A percentile compares a stretch with the other conserved stretches of the same genome.
phyloP scores from a whole-genome alignment of 1,140 invertebrate genomes.

The Myzus persicae region DNA sequence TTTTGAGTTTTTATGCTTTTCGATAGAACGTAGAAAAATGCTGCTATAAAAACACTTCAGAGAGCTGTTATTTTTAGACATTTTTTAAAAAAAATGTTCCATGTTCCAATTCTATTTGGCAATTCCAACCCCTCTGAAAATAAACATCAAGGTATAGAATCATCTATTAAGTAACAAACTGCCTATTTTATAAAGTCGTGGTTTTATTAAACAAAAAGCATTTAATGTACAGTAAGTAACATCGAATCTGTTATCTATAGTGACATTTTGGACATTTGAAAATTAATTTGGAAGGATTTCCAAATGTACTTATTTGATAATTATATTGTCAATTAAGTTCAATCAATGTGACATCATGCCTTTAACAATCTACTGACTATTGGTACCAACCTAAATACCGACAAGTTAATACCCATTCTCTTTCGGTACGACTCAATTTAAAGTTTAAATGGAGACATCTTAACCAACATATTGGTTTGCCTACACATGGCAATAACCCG shows the following conservation, averaged over 20 bases:
- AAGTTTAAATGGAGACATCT: not conserved
- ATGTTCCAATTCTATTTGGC: too few relatives aligned
- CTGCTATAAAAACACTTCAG: too few relatives aligned
- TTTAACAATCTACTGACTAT: not conserved
- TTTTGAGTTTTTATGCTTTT: too few relatives aligned
- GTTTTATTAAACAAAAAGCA: not conserved
- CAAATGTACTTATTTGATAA: constrained; percentile 2
- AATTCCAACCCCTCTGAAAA: not conserved
- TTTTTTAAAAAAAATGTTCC: too few relatives aligned
- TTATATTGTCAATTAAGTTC: constrained; percentile 9
- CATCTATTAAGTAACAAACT: not conserved
- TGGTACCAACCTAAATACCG: not conserved
- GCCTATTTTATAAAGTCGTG: not conserved
- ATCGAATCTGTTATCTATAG: not conserved
- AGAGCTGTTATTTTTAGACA: too few relatives aligned
- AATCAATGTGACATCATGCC: not conserved
- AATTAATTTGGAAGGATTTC: not conserved
- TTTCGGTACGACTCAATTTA: not conserved
- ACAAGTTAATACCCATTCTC: not conserved
- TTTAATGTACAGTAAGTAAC: not conserved
- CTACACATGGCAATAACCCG: not conserved
- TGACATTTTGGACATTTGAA: not conserved
- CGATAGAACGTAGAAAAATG: too few relatives aligned
- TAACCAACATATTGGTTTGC: not conserved
- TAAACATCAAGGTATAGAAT: not conserved